Evolutionary conservation across 2,113 vertebrate species (phyloP).

Genomic region (Narcine bancroftii): DNA sequence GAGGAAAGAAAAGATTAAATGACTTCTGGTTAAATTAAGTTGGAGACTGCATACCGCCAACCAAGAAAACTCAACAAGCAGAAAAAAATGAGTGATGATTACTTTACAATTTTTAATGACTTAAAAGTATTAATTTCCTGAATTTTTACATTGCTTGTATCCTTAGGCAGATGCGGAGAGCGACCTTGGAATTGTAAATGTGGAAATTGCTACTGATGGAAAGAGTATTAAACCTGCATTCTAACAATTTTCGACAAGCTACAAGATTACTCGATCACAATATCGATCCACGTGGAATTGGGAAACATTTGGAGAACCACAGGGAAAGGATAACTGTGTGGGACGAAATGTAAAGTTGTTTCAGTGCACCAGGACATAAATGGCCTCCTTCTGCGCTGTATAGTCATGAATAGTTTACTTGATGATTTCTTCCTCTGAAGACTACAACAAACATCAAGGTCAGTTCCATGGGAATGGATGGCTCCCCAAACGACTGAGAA

Average conservation of each 20-base stretch:
- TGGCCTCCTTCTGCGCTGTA: neutral
- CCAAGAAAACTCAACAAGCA: neutral
- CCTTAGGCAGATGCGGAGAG: neutral
- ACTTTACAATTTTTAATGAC: neutral
- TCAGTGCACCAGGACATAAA: too few relatives aligned
- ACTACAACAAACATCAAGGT: neutral
- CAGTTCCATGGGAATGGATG: neutral
- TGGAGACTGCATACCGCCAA: neutral
- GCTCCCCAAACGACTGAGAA: neutral
- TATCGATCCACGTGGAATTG: neutral
- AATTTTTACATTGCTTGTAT: neutral
- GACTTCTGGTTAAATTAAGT: neutral
- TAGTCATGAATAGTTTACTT: neutral
- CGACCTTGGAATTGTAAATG: neutral
- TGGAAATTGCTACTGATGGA: neutral
- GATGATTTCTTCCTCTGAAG: neutral
- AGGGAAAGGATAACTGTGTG: neutral
- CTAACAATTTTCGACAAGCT: too few relatives aligned
- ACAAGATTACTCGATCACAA: neutral
- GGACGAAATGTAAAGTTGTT: neutral
- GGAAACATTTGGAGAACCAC: neutral
- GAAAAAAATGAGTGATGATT: neutral
- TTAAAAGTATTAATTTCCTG: neutral
- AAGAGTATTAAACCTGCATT: too few relatives aligned
- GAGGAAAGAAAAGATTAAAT: slow-evolving; percentile 14